These are phyloP conservation scores for Typhlomys cinereus DNA, from an alignment of 2,113 vertebrate genomes.

Conservation along the genomic window DNA sequence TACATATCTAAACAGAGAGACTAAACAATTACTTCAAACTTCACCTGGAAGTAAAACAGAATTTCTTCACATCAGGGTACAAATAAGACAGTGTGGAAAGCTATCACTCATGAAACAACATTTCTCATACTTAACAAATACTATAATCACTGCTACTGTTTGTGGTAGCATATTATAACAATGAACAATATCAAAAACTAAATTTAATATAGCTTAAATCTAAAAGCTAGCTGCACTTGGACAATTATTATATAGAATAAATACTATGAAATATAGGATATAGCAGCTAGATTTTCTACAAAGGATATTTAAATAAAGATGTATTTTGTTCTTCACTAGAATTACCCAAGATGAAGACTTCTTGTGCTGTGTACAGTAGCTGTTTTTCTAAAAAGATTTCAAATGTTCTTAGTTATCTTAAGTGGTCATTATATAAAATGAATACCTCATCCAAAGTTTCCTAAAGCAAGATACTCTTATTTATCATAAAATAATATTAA, in stretches of 20 bases:
- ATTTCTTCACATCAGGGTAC: slow-evolving; percentile 62
- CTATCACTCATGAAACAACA: slow-evolving; percentile 63
- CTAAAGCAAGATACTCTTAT: slow-evolving; percentile 42
- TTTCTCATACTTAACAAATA: slow-evolving; percentile 71
- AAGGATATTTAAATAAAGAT: slow-evolving; percentile 70
- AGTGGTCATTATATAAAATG: slow-evolving; percentile 59
- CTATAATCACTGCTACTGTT: slow-evolving; percentile 56
- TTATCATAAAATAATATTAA: slow-evolving; percentile 41
- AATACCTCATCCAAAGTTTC: slow-evolving; percentile 48
- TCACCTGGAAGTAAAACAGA: slow-evolving; percentile 25
- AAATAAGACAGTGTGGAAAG: slow-evolving; percentile 53
- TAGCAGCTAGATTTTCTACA: slow-evolving; percentile 59
- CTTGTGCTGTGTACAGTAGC: slow-evolving; percentile 65
- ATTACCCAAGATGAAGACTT: slow-evolving; percentile 52
- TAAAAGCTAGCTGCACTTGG: slow-evolving; percentile 56
- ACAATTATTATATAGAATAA: slow-evolving; percentile 72
- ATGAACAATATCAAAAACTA: slow-evolving; percentile 68
- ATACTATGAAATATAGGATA: slow-evolving; percentile 72
- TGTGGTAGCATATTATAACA: slow-evolving; percentile 56
- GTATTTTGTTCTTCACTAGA: slow-evolving; percentile 52
- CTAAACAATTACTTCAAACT: slow-evolving; percentile 60
- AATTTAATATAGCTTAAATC: slow-evolving; percentile 68
- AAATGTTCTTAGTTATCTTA: slow-evolving; percentile 69
- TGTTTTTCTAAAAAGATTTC: slow-evolving; percentile 71
- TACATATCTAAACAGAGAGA: slow-evolving; percentile 63